Evolutionary conservation across 30 jellyfish, hydroid and myxozoan genomes (phyloP).

Genomic region (Morbakka virulenta): DNA sequence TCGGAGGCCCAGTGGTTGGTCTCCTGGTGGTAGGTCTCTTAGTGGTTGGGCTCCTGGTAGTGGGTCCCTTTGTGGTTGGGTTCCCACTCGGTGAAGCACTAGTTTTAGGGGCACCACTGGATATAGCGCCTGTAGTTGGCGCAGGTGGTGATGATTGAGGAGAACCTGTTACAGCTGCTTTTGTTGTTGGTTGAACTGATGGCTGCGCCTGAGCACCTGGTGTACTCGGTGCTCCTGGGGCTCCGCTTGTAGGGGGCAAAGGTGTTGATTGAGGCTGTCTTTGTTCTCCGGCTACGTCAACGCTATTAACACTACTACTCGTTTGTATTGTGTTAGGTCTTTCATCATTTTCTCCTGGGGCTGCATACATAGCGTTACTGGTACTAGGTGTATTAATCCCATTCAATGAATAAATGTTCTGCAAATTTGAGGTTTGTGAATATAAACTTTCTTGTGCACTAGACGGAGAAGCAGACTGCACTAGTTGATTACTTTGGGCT

Average conservation of each 20-base stretch:
- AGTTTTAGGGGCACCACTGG: background rate
- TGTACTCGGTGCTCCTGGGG: background rate
- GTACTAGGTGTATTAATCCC: no score
- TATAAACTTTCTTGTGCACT: no score
- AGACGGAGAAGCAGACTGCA: no score
- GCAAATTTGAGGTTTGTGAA: no score
- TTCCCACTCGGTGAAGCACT: background rate
- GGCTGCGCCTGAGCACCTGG: background rate
- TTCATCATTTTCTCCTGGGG: no score
- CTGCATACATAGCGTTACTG: no score
- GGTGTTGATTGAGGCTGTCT: no score
- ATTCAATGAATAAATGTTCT: no score
- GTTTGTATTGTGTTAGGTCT: no score
- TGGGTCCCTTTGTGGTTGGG: background rate
- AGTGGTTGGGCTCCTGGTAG: background rate
- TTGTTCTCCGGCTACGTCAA: no score
- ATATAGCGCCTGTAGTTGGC: background rate
- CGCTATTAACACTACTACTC: no score
- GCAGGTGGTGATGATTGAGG: constrained; percentile 3
- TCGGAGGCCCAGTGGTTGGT: background rate
- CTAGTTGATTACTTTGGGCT: no score
- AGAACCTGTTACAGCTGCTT: background rate
- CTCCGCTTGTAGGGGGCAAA: constrained; percentile 2
- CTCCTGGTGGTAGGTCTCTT: background rate
- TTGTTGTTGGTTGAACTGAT: background rate